Conservation (phyloP, 2,888 invertebrate genomes). For the Meiosimyza platycephala region DNA sequence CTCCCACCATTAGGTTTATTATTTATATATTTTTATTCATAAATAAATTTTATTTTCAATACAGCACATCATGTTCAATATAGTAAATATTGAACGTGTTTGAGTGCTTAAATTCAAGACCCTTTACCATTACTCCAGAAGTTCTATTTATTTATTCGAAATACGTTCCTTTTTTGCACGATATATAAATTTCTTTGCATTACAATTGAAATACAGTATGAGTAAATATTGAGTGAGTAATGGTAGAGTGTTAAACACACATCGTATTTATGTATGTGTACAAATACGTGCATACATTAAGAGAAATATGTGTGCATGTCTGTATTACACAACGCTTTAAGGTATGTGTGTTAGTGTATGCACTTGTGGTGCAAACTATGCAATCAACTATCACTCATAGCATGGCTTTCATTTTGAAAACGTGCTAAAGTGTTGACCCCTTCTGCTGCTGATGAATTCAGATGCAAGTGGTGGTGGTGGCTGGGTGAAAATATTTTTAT, state of each 20-base stretch:
- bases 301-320: background rate
- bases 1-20: too few relatives aligned
- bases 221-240: background rate
- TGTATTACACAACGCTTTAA: background rate
- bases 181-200: background rate
- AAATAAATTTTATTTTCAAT: too few relatives aligned
- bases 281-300: background rate
- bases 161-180: background rate
- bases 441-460: background rate
- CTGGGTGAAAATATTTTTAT: background rate
- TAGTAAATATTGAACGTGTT: too few relatives aligned
- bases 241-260: background rate
- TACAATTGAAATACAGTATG: background rate
- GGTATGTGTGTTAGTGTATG: conserved; percentile 1
- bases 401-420: conserved; percentile 13
- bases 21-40: too few relatives aligned
- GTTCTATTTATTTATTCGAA: background rate
- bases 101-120: too few relatives aligned
- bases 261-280: background rate
- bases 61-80: too few relatives aligned
- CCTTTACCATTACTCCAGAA: too few relatives aligned
- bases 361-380: background rate
- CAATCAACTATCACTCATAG: background rate
- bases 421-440: conserved; percentile 25
- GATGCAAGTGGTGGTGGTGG: background rate